Evolutionary conservation across 1,140 invertebrate genomes (phyloP).

Genomic region (Ostrea edulis): DNA sequence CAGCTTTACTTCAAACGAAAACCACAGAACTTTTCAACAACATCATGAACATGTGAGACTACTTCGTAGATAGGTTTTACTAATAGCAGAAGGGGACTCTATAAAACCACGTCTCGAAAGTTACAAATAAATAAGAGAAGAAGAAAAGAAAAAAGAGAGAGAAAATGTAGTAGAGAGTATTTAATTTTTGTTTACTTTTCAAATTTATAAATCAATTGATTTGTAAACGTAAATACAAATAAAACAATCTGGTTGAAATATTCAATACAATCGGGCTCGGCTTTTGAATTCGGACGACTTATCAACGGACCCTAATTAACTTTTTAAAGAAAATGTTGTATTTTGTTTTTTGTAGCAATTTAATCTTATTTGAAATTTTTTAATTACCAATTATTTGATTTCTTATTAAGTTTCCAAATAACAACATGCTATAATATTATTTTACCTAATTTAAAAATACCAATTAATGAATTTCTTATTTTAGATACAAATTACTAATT

Average conservation of each 20-base stretch:
- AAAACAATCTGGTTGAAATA: not conserved
- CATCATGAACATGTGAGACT: conserved; percentile 28
- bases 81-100: not conserved
- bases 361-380: too few relatives aligned
- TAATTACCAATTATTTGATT: too few relatives aligned
- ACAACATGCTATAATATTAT: too few relatives aligned
- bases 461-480: too few relatives aligned
- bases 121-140: not conserved
- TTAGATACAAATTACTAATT: too few relatives aligned
- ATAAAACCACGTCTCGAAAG: not conserved
- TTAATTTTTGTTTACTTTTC: too few relatives aligned
- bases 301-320: too few relatives aligned
- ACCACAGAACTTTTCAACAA: not conserved
- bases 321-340: too few relatives aligned
- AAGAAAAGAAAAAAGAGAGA: not conserved
- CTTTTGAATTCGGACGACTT: not conserved
- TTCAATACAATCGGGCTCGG: not conserved
- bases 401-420: too few relatives aligned
- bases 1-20: not conserved
- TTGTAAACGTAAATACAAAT: not conserved
- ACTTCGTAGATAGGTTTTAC: not conserved
- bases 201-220: not conserved
- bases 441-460: too few relatives aligned
- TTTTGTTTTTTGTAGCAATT: too few relatives aligned
- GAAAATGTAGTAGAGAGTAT: not conserved